Base-by-base conservation (phyloP, 1,140 invertebrate species). In the Zaprionus ghesquierei region DNA sequence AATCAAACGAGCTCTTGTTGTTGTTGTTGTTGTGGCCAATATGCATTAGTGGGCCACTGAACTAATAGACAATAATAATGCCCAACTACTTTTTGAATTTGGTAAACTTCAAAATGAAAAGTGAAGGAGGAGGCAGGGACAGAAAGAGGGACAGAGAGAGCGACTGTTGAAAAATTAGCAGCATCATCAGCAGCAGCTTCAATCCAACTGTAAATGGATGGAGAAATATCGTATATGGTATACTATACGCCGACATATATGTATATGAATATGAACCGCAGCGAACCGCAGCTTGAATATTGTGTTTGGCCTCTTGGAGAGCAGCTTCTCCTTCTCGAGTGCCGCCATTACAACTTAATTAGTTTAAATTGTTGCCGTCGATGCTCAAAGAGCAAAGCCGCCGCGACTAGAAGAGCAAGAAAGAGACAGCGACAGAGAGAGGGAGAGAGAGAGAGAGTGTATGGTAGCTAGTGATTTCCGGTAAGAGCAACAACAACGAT, bases 1-100 rank as follows among this genome's bases (percentile, higher is more conserved):
- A 86, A 86, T 87, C 82, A 81, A 76, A 71, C 49, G 35, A 56
- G 50, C 51, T 54, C 53, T 64, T 51, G 60, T 38, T 59, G 31
- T 27, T 55, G 33, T 29, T 44, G 15, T 29, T 41, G 20, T 27
- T 18, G 41, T 46, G 18, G 35, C 35, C 35, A 41, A 84, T 84
- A 71, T 77, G 81, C 84, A 87, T 86, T 86, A 86, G 77, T 86
- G 82, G 82, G 84, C 82, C 82, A 86, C 84, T 86, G 79, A 86
- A 86, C 82, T 82, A 86, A 86, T 86, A 82, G 82, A 87, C 69
- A 60, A 51, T 63, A 60, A 51, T 63, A 72, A 64, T 49, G 65
- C 59, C 62, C 27, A 53, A 65, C 64, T 46, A 68, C 69, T 75
- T 71, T 59, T 75, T 58, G 65, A 49, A 75, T 75, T 81, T 71